phyloP scores from a whole-genome alignment of 2,113 vertebrate genomes.

The Pantherophis guttatus region DNA sequence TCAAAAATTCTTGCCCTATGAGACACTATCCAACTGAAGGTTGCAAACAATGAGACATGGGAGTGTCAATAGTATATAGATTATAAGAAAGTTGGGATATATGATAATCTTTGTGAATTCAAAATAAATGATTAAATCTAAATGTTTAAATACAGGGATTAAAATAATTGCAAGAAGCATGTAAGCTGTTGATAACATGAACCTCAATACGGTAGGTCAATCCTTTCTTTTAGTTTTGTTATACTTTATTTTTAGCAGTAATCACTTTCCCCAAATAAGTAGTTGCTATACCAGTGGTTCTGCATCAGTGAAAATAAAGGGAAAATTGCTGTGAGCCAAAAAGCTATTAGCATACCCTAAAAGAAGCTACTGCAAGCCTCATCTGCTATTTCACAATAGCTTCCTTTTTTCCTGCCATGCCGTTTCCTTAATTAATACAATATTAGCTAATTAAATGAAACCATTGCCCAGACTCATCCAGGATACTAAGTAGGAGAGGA shows the following conservation, averaged over 20 bases:
- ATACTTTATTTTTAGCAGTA: conserved; percentile 60
- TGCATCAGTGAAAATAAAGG: conserved; percentile 52
- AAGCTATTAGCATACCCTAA: conserved; percentile 2
- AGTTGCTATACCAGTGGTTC: conserved; percentile 51
- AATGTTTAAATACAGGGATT: conserved; percentile 26
- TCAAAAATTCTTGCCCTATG: background rate
- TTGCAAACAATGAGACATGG: background rate
- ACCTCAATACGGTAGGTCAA: conserved; percentile 56
- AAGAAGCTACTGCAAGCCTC: background rate
- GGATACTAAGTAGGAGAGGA: conserved; percentile 11
- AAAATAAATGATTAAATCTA: background rate
- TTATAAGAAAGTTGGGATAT: background rate
- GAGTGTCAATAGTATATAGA: background rate
- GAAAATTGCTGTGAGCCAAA: conserved; percentile 43
- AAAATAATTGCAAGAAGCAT: conserved; percentile 37
- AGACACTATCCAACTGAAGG: background rate
- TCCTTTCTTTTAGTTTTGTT: conserved; percentile 52
- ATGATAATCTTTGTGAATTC: conserved; percentile 22
- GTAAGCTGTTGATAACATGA: conserved; percentile 54
- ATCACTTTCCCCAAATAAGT: conserved; percentile 65
- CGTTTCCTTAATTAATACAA: conserved; percentile 46
- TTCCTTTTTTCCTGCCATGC: conserved; percentile 3
- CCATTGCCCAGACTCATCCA: conserved; percentile 13
- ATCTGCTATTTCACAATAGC: conserved; percentile 9
- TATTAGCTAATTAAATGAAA: conserved; percentile 32